phyloP scores from a whole-genome alignment of 2,797 vertebrate genomes.

The Melopsittacus undulatus region DNA sequence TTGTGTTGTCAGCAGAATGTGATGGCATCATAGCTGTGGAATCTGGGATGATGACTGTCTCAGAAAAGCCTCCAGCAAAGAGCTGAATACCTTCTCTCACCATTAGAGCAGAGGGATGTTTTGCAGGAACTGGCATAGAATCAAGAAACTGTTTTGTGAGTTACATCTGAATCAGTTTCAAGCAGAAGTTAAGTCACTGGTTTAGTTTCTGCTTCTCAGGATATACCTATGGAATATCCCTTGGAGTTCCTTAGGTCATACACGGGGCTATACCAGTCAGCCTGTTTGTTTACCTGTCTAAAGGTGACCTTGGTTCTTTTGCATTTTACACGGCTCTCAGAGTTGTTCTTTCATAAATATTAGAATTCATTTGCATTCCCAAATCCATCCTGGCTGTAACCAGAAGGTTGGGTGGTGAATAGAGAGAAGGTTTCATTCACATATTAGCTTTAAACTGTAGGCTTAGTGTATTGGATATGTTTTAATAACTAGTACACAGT shows the following conservation, averaged over 20 bases:
- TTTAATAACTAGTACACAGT: background rate
- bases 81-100: background rate
- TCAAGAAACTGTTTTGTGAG: background rate
- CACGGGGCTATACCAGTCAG: background rate
- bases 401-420: background rate
- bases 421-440: background rate
- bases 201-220: background rate
- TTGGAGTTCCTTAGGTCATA: background rate
- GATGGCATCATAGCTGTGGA: constrained; percentile 33
- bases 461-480: background rate
- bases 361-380: background rate
- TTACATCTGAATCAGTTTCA: background rate
- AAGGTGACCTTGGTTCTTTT: background rate
- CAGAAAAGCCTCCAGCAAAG: background rate
- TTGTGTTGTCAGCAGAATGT: constrained; percentile 15
- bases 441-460: background rate
- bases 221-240: background rate
- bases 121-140: constrained; percentile 27
- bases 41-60: background rate
- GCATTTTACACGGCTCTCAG: background rate
- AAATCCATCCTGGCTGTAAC: background rate
- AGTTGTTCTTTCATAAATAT: background rate
- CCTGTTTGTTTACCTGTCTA: background rate
- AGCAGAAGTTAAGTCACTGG: background rate
- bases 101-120: constrained; percentile 2